phyloP scores from a whole-genome alignment of 2,888 invertebrate genomes.

The Athalia circularis region DNA sequence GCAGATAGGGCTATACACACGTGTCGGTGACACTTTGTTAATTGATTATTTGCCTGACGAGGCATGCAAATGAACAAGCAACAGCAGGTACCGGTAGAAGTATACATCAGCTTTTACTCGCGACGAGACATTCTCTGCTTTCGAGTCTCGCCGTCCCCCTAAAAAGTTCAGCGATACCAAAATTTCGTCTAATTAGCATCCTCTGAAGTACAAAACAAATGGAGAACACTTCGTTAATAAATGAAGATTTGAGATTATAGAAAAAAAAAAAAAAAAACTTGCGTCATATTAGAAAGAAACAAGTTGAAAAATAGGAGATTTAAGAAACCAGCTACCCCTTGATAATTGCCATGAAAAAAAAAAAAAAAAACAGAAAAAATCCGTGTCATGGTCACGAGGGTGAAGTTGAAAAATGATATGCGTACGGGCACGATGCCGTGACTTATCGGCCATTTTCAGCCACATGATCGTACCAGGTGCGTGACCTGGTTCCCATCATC shows the following conservation, averaged over 20 bases:
- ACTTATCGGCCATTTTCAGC: conserved; percentile 20
- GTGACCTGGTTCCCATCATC: conserved; percentile 13
- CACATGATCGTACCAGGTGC: conserved; percentile 13
- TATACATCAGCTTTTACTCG: no score
- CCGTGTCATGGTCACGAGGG: no score
- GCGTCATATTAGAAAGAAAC: no score
- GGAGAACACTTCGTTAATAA: neutral
- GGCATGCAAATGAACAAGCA: conserved; percentile 30
- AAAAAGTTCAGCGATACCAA: conserved; percentile 16
- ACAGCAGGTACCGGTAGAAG: neutral
- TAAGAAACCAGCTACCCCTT: no score
- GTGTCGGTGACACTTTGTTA: conserved; percentile 38
- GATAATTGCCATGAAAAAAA: no score
- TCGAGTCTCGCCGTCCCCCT: neutral
- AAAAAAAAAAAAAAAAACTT: no score
- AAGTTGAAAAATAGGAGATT: no score
- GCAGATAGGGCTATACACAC: conserved; percentile 13
- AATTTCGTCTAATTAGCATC: conserved; percentile 3
- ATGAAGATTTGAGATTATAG: neutral
- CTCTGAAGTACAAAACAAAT: neutral
- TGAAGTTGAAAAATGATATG: conserved; percentile 3
- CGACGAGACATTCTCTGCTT: neutral
- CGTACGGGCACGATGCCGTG: conserved; percentile 15
- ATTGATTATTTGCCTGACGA: conserved; percentile 41
- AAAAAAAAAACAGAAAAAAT: no score